Evolutionary conservation across 2,797 vertebrate species (phyloP).

Genomic region (Eulemur mongoz): DNA sequence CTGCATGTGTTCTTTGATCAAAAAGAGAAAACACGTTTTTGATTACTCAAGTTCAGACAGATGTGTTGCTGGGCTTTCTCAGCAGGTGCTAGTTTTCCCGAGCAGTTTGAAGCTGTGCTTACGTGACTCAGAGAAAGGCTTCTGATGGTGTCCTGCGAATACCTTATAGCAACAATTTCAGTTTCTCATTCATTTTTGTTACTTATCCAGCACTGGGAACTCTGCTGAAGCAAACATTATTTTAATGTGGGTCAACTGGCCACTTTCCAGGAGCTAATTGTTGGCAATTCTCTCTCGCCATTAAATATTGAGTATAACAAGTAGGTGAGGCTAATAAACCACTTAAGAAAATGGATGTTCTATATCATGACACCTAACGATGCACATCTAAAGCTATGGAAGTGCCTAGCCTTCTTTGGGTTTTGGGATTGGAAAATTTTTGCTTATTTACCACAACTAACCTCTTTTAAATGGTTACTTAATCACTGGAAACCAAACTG

Average conservation of each 20-base stretch:
- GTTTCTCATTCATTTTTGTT: not conserved
- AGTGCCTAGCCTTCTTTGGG: not conserved
- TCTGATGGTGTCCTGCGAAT: not conserved
- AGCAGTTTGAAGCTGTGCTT: not conserved
- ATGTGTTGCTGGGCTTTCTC: not conserved
- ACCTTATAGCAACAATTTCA: not conserved
- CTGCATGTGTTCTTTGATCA: not conserved
- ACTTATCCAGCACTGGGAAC: not conserved
- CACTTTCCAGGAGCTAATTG: conserved; percentile 49
- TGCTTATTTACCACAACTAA: not conserved
- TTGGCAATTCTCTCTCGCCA: conserved; percentile 50
- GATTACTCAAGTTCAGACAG: not conserved
- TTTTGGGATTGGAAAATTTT: conserved; percentile 15
- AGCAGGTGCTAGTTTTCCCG: not conserved
- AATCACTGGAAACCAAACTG: conserved; percentile 39
- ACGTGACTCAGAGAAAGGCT: not conserved
- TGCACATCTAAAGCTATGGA: not conserved
- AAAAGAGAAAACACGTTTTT: not conserved
- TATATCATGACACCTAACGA: not conserved
- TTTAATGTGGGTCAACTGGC: not conserved
- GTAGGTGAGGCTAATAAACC: conserved; percentile 49
- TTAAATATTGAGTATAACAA: conserved; percentile 59
- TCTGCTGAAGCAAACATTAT: not conserved
- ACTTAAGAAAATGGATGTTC: conserved; percentile 51
- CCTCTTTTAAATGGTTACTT: conserved; percentile 46